A percentile compares a stretch with the other conserved stretches of the same genome.
phyloP scores from a whole-genome alignment of 1,140 invertebrate species.

The Liolophura sinensis region DNA sequence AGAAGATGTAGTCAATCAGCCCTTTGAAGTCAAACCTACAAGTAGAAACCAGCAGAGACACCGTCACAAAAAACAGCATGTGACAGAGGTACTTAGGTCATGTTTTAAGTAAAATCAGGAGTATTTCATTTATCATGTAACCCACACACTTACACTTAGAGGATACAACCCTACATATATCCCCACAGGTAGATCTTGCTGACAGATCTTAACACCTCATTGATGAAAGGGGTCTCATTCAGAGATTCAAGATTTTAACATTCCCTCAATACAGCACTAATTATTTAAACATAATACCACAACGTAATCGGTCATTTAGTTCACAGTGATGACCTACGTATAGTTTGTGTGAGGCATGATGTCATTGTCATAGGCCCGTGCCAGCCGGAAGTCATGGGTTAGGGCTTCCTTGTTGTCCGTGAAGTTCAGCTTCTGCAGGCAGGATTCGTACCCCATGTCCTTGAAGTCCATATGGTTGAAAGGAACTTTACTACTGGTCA shows the following conservation, averaged over 20 bases:
- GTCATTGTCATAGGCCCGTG: slow-evolving; percentile 90
- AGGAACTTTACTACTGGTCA: slow-evolving; percentile 84
- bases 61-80: background rate
- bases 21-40: slow-evolving; percentile 98
- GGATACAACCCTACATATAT: no score
- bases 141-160: no score
- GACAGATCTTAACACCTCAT: no score
- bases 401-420: slow-evolving; percentile 46
- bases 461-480: slow-evolving; percentile 96
- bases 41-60: slow-evolving; percentile 18
- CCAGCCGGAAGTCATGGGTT: slow-evolving; percentile 93
- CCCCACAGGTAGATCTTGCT: no score
- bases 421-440: slow-evolving; percentile 80
- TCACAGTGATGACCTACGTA: slow-evolving; percentile 83
- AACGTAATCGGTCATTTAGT: no score
- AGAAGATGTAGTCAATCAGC: slow-evolving; percentile 99
- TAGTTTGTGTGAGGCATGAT: slow-evolving; percentile 99
- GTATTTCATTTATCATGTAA: no score
- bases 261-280: no score
- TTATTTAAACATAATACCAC: no score
- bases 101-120: background rate
- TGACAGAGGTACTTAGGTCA: background rate
- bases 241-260: no score
- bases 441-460: slow-evolving; percentile 90
- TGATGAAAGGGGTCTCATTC: no score